Evolutionary conservation across 2,888 invertebrate species (phyloP), one percentile per base, ranked within the genome.

Genomic region (Caenorhabditis parvicauda): DNA sequence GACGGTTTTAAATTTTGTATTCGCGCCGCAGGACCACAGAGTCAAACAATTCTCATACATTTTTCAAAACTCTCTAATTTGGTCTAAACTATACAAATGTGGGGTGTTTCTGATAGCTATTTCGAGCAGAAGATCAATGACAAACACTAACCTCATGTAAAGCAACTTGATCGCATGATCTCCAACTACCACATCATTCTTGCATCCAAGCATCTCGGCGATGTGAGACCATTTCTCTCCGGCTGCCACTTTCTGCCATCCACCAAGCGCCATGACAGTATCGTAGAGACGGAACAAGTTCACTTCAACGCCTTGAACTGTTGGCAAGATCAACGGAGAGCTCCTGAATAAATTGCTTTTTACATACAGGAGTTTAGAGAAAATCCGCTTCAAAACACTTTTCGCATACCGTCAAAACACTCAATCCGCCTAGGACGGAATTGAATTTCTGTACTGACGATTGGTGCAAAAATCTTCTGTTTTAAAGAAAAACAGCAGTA

Each of bases 211-310:
- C 49, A 60, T 59, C 21, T 70, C 72, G 4, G 72, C 67, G 24
- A 80, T 74, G 47, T 79, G 76, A 3, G 55, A 35, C 80, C 80
- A 80, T 50, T 72, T 70, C 42, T 77, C 76, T 28, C 51, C 14
- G 6, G 53, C 46, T 0, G 75, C 68, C 14, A 94, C 95, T 89
- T 92, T 95, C 75, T 91, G 88, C 87, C 94, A 90, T 76, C 96
- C 96, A 75, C 95, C 95, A 78, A 90, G 87, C 67, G 89, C 88
- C 75, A 90, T 92, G 49, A 96, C 95, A 81, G 91, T 87, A 76
- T 88, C 88, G 84, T 95, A 96, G 73, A 96, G 87, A 64, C 89
- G 87, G 84, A 89, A 92, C 72, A 96, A 87, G 85, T 96, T 94
- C 81, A 96, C 88, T 83, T 90, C 90, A 79, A 88, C 87, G 56